A percentile compares a stretch with the other conserved stretches of the same genome.
phyloP scores from a whole-genome alignment of 2,888 invertebrate genomes.

The Glaucopsyche alexis region DNA sequence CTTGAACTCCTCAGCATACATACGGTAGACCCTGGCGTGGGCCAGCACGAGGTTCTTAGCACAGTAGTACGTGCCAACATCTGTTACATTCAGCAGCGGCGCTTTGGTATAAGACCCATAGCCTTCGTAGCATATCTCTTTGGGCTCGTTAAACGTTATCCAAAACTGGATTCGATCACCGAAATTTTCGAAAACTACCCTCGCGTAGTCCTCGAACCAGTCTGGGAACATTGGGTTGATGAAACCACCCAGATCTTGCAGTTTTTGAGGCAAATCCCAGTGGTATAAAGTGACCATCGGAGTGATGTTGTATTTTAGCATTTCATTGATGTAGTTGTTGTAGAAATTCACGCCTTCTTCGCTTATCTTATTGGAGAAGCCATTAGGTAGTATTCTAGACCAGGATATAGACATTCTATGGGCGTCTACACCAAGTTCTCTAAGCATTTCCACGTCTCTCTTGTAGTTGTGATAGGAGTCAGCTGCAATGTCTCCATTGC shows the following conservation, averaged over 20 bases:
- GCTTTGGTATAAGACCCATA: slow-evolving; percentile 62
- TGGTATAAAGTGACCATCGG: slow-evolving; percentile 63
- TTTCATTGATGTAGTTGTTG: slow-evolving; percentile 75
- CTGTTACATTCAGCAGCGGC: slow-evolving; percentile 59
- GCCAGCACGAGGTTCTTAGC: slow-evolving; percentile 77
- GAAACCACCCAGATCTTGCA: slow-evolving; percentile 65
- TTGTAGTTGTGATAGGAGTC: slow-evolving; percentile 30
- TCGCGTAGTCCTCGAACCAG: slow-evolving; percentile 76
- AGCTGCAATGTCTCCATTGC: slow-evolving; percentile 25
- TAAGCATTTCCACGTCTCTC: slow-evolving; percentile 28
- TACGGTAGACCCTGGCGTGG: slow-evolving; percentile 75
- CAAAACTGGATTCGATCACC: slow-evolving; percentile 76
- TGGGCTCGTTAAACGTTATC: slow-evolving; percentile 83
- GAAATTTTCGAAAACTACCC: slow-evolving; percentile 61
- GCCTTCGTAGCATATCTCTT: slow-evolving; percentile 61
- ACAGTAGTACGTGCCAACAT: slow-evolving; percentile 74
- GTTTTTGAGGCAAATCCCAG: slow-evolving; percentile 58
- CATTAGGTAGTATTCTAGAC: slow-evolving; percentile 55
- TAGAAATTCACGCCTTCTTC: slow-evolving; percentile 74
- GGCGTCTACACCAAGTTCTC: slow-evolving; percentile 20
- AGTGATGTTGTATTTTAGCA: slow-evolving; percentile 56
- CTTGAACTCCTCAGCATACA: slow-evolving; percentile 64
- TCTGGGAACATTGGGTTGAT: slow-evolving; percentile 50
- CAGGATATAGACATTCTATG: slow-evolving; percentile 24
- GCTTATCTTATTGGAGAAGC: slow-evolving; percentile 59